Conservation (phyloP, 2,797 vertebrate species). For the Poecile montanus region DNA sequence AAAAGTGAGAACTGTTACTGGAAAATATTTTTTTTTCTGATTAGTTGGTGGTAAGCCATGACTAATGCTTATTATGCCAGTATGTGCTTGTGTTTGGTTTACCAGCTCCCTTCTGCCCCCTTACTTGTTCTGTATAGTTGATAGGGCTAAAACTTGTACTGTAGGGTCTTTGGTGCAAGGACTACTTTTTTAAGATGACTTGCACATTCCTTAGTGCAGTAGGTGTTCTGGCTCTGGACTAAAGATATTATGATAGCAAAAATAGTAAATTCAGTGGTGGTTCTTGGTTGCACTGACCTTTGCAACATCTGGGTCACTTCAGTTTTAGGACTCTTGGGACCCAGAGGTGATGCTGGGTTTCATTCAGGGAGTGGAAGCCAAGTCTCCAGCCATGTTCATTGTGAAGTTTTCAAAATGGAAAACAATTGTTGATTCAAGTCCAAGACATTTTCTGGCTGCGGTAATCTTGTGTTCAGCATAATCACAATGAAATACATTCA, state of each 20-base stretch:
- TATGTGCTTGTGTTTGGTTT: neutral
- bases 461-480: slow-evolving; percentile 51
- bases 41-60: slow-evolving; percentile 38
- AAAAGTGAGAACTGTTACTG: slow-evolving; percentile 58
- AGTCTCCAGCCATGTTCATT: slow-evolving; percentile 62
- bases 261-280: slow-evolving; percentile 36
- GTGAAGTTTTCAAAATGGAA: slow-evolving; percentile 68
- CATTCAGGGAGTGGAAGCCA: slow-evolving; percentile 21
- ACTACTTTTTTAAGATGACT: neutral
- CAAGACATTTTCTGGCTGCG: slow-evolving; percentile 47
- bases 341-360: neutral
- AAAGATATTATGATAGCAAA: slow-evolving; percentile 19
- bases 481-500: slow-evolving; percentile 62
- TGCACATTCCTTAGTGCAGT: neutral
- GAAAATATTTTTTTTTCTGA: slow-evolving; percentile 47
- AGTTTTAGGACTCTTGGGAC: neutral
- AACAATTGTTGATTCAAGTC: slow-evolving; percentile 56
- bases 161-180: neutral
- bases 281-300: slow-evolving; percentile 23
- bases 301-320: slow-evolving; percentile 31
- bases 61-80: slow-evolving; percentile 37
- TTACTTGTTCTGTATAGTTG: neutral
- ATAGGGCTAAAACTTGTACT: neutral
- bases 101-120: neutral
- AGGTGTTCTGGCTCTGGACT: neutral